Evolutionary conservation across 2,888 invertebrate genomes (phyloP), one percentile per base, ranked within the genome.

Genomic region (Cordilura impudica): DNA sequence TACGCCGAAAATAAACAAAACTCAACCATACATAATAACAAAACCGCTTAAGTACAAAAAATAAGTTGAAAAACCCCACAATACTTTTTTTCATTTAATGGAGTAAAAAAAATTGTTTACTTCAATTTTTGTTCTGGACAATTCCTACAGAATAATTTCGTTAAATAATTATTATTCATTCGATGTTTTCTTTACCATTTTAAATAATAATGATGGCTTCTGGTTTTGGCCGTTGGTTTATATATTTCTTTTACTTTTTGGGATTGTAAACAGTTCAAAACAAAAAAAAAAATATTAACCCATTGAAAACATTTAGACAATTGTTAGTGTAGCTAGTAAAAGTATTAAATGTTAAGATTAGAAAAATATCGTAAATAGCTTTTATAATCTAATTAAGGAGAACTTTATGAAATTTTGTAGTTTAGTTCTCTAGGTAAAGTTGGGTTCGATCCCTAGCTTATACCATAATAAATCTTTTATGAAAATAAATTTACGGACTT

Each of bases 1-100:
- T 82, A 75, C 82, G 83, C 70, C 81, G 81, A 51, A 79, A 81
- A 74, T 53, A 78, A 83, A 70, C 77, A 54, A 56, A 23, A 53
- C 14, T 65, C 18, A 47, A 26, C 14, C 35, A 39, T n/a, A 39
- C n/a, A 39, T 39, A 39, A 26, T n/a, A 39, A 35, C 12, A 35
- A 35, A 16, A 47, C 16, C 16, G 19, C 7, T 7, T 35, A 2
- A 23, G 63, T 54, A 63, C 4, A 18, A 54, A 63, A 35, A 19
- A 7, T 47, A 67, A 12, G n/a, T n/a, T n/a, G n/a, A n/a, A n/a
- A n/a, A n/a, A n/a, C n/a, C n/a, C n/a, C 26, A 56, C 14, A 29
- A 29, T n/a, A n/a, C n/a, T n/a, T 31, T 16, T 49, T 39, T 49
- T 8, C 14, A 23, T 16, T 70, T 39, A 29, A 21, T 16, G 45